Evolutionary conservation across 2,888 invertebrate species (phyloP).

Genomic region (Dastarcus helophoroides): DNA sequence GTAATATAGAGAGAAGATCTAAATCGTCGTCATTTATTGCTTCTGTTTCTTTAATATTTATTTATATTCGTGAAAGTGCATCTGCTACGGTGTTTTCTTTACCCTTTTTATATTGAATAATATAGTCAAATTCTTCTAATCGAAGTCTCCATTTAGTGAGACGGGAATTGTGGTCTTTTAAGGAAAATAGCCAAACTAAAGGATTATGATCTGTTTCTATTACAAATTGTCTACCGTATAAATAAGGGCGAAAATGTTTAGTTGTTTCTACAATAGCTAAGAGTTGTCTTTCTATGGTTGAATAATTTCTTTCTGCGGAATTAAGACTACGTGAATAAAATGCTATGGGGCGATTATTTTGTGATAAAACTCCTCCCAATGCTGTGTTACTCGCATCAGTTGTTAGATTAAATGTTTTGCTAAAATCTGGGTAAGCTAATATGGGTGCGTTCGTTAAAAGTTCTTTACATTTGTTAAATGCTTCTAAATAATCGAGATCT

Average conservation of each 20-base stretch:
- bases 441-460: constrained; percentile 16
- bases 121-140: constrained; percentile 12
- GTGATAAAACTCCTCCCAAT: constrained; percentile 15
- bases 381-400: constrained; percentile 16
- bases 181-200: constrained; percentile 15
- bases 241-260: constrained; percentile 18
- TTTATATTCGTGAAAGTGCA: constrained; percentile 12
- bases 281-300: constrained; percentile 16
- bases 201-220: constrained; percentile 18
- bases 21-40: constrained; percentile 1
- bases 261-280: constrained; percentile 16
- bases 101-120: constrained; percentile 12
- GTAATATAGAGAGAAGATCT: too few relatives aligned
- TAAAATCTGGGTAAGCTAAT: constrained; percentile 15
- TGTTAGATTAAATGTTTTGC: constrained; percentile 14
- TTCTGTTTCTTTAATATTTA: constrained; percentile 8
- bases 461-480: constrained; percentile 16
- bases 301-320: constrained; percentile 17
- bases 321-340: constrained; percentile 17
- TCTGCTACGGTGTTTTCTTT: constrained; percentile 14
- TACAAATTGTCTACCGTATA: constrained; percentile 15
- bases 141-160: constrained; percentile 10
- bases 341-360: constrained; percentile 15
- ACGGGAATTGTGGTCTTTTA: constrained; percentile 14
- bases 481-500: constrained; percentile 11